Evolutionary conservation across 2,113 vertebrate species (phyloP).

Genomic region (Cyanistes caeruleus): DNA sequence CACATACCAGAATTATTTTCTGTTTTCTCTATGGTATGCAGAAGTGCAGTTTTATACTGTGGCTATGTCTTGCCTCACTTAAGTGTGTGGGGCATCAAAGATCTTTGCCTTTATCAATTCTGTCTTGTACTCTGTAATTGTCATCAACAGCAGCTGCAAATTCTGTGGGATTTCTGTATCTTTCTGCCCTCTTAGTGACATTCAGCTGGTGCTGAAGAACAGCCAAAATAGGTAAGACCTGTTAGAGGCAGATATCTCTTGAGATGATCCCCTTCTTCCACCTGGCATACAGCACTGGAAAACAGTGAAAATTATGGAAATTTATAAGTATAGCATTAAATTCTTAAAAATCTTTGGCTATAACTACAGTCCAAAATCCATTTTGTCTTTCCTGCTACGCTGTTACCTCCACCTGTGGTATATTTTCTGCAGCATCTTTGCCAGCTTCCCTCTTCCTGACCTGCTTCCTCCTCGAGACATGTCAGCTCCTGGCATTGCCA

Average conservation of each 20-base stretch:
- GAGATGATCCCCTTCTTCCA: background rate
- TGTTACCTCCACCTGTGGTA: background rate
- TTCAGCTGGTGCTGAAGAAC: background rate
- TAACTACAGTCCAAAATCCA: background rate
- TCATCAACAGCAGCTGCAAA: background rate
- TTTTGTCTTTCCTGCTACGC: background rate
- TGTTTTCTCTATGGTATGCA: background rate
- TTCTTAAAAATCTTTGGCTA: background rate
- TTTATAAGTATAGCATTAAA: background rate
- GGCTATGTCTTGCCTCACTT: background rate
- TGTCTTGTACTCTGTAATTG: background rate
- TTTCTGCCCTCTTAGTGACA: background rate
- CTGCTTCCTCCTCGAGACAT: accelerated
- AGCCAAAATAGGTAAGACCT: background rate
- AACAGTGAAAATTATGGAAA: background rate
- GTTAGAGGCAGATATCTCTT: background rate
- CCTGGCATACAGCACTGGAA: background rate
- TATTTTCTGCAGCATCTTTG: background rate
- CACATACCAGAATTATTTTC: background rate
- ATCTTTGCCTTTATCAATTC: background rate
- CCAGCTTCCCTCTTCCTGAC: background rate
- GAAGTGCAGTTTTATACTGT: background rate
- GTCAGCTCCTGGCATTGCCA: background rate
- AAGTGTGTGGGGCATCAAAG: background rate
- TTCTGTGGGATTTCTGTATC: background rate